Evolutionary conservation across 2,888 invertebrate species (phyloP), one percentile per base, ranked within the genome.

Genomic region (Ichneumoninae sp.): DNA sequence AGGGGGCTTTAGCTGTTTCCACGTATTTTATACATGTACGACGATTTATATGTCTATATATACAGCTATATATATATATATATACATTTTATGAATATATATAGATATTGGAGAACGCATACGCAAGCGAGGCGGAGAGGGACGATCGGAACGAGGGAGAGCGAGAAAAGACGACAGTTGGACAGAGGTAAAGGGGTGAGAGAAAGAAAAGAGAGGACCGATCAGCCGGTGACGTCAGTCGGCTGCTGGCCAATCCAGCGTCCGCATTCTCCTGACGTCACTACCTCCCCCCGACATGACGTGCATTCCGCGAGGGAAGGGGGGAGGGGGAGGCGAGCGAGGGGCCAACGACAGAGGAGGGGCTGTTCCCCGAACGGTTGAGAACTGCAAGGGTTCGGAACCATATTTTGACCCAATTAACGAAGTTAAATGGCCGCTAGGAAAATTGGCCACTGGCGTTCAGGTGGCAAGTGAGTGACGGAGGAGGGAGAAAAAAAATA

Each of bases 321-420:
- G 50, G 33, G 80, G 84, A 54, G 86, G 84, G 87, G 83, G 85
- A 68, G 66, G 83, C 40, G 76, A 70, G 80, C 80, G 60, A 77
- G 40, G 57, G 57, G 19, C 26, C 86, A 87, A 82, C 72, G 80
- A 86, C 81, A 70, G 65, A 33, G 70, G 60, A 69, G 69, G 66
- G 65, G 60, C 10, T 54, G 62, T 76, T 81, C 68, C 57, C 65
- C 76, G 68, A 80, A 83, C 80, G 82, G 82, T 82, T 65, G 60
- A 86, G 78, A 68, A 83, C 78, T 83, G 82, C 85, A 84, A 88
- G 87, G 87, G 85, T 87, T 88, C 84, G 33, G 83, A 86, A 86
- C 88, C 88, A 91, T 90, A 91, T 90, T 92, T 91, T 92, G 91
- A 92, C 92, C 92, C 89, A 91, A 92, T 93, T 92, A 91, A 91